phyloP scores from a whole-genome alignment of 2,888 invertebrate genomes.

The Sphaerophoria rueppellii region DNA sequence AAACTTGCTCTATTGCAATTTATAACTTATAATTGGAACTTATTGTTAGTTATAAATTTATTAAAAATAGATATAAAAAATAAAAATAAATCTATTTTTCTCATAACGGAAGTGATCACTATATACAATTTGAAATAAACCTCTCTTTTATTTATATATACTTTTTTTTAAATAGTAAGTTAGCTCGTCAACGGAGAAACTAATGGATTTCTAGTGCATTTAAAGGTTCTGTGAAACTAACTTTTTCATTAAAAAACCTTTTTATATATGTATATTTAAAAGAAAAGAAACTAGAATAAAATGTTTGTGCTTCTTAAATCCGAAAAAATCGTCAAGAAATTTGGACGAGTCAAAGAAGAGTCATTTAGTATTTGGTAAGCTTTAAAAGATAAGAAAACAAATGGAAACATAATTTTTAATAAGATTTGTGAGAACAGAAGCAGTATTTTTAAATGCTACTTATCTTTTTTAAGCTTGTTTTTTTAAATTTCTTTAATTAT shows the following conservation, averaged over 20 bases:
- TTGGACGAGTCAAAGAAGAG: conserved; percentile 82
- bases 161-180: conserved; percentile 44
- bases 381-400: conserved; percentile 69
- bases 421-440: conserved; percentile 38
- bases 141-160: conserved; percentile 67
- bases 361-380: conserved; percentile 78
- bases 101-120: conserved; percentile 57
- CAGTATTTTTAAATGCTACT: conserved; percentile 63
- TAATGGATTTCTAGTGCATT: conserved; percentile 46
- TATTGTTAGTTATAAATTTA: conserved; percentile 54
- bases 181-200: conserved; percentile 49
- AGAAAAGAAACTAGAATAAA: conserved; percentile 69
- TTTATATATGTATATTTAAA: conserved; percentile 71
- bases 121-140: conserved; percentile 70
- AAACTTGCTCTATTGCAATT: conserved; percentile 48
- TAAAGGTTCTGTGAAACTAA: conserved; percentile 29
- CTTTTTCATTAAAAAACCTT: background rate
- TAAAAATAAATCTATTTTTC: conserved; percentile 37
- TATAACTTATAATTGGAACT: conserved; percentile 48
- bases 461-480: conserved; percentile 40
- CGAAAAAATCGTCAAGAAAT: conserved; percentile 80
- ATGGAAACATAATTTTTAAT: conserved; percentile 57
- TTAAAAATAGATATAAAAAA: conserved; percentile 42
- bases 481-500: background rate
- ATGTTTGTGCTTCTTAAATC: conserved; percentile 76